Evolutionary conservation across 2,888 invertebrate species (phyloP), one percentile per base, ranked within the genome.

Genomic region (Scaptomyza reducta): DNA sequence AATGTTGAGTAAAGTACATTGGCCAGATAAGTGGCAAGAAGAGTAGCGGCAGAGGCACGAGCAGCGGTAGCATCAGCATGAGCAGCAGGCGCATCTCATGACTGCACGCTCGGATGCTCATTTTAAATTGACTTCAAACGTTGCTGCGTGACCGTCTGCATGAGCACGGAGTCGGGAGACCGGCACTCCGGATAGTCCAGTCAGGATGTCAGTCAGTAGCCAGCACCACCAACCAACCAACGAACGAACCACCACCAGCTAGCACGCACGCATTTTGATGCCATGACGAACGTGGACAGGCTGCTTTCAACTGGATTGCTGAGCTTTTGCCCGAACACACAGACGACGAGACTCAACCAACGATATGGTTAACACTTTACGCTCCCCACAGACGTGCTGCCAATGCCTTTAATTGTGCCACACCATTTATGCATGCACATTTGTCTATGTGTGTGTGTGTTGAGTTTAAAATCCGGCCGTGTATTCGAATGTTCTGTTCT

Each of bases 41-140:
- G 50, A 5, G 51, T 7, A 41, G 18, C 5, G 14, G n/a, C n/a
- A n/a, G n/a, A 9, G 14, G 13, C 6, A 41, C 5, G 7, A 53
- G 50, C 40, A 40, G 14, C 38, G n/a, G n/a, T n/a, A 25, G 22
- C 29, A 46, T 14, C 50, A 47, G 11, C 58, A 66, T 25, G 22
- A 70, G 50, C 49, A 40, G n/a, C 63, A 61, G 51, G 78, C 63
- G 70, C 87, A 81, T 79, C 86, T 79, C 88, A 89, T 83, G 88
- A 74, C 78, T 80, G 88, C 84, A 88, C 85, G 86, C 88, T 81
- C 85, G 81, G 72, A 74, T 86, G 87, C 88, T 87, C 81, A 87
- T 88, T 86, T 88, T 81, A 86, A 86, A 88, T 86, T 86, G 86
- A 86, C 86, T 86, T 88, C 85, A 86, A 88, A 88, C 84, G 88